Base-by-base conservation (phyloP, 2,888 invertebrate species). In the Phortica okadai region DNA sequence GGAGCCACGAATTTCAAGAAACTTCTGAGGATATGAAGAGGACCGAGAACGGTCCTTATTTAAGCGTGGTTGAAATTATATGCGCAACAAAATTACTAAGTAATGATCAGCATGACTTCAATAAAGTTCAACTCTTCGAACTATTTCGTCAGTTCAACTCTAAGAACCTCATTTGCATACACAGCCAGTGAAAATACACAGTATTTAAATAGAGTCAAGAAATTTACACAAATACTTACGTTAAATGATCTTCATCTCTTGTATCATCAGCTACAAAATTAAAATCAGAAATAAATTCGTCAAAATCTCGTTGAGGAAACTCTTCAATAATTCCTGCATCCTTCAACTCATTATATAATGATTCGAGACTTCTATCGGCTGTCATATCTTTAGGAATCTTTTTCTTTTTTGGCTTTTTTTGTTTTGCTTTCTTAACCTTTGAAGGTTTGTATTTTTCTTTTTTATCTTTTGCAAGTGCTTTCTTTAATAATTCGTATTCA, bases 251-350 rank as follows among this genome's bases (percentile, higher is more conserved):
- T 44, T 83, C 85, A 79, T 88, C 84, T 62, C 91, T 85, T 6
- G 91, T 89, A 50, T 93, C 93, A 80, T 91, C 92, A 64, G 93
- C 93, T 66, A 92, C 88, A 85, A 93, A 93, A 75, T 93, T 93
- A 62, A 93, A 93, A 82, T 95, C 95, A 0, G 96, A 95, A 72
- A 93, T 91, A 87, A 94, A 95, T 74, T 95, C 94, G 1, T 92
- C 91, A 76, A 96, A 89, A 0, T 90, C 90, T 0, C 92, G 91
- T 72, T 91, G 91, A 0, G 93, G 93, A 84, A 94, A 94, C 14
- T 92, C 91, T 75, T 92, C 93, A 76, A 96, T 94, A 75, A 96
- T 93, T 7, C 88, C 87, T 8, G 77, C 79, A 33, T 84, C 82
- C 76, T 82, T 78, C 33, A 96, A 91, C 89, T 96, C 95, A 83